These are phyloP conservation scores for Standfussiana lucernea DNA, from an alignment of 2,888 invertebrate species.

Conservation along the genomic window DNA sequence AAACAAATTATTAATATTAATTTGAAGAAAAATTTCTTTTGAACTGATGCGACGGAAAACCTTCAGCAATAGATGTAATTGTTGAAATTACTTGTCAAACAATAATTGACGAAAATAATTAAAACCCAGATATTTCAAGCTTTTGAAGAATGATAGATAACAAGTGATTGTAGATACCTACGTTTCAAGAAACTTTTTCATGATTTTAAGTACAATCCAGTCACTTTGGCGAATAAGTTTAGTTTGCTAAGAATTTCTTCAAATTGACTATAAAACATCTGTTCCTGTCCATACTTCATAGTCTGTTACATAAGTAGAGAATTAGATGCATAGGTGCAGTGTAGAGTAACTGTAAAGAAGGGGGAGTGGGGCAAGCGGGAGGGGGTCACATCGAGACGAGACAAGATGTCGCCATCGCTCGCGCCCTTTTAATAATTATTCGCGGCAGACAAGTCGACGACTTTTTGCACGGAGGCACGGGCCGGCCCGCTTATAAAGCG, in stretches of 20 bases:
- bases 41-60: background rate
- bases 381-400: constrained; percentile 75
- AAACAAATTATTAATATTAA: constrained; percentile 30
- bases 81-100: background rate
- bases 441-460: constrained; percentile 82
- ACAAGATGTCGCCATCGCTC: constrained; percentile 83
- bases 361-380: constrained; percentile 61
- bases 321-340: constrained; percentile 55
- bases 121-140: constrained; percentile 3
- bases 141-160: background rate
- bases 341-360: constrained; percentile 62
- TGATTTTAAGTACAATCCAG: background rate
- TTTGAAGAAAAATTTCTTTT: constrained; percentile 27
- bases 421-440: constrained; percentile 84
- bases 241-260: constrained; percentile 3
- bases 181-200: constrained; percentile 13
- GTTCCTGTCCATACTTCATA: constrained; percentile 6
- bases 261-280: constrained; percentile 6
- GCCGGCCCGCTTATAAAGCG: constrained; percentile 72
- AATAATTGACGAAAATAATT: background rate
- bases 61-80: constrained; percentile 13
- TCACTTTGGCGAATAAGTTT: constrained; percentile 1
- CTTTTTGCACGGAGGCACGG: constrained; percentile 79
- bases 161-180: background rate
- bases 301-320: constrained; percentile 23